Conservation (phyloP, 2,797 vertebrate genomes). For the Decapterus maruadsi region DNA sequence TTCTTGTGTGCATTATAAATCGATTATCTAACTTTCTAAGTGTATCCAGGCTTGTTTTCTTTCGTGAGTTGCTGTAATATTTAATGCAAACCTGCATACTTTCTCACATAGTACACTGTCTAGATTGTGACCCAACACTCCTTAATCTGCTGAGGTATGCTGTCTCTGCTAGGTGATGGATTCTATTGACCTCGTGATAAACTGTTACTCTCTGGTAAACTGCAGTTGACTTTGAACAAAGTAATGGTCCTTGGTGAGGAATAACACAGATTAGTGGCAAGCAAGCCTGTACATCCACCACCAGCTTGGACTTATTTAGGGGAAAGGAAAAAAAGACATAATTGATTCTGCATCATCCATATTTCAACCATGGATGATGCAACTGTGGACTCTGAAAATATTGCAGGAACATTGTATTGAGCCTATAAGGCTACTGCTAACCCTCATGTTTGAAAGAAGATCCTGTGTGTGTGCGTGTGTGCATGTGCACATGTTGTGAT, state of each 20-base stretch:
- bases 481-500: not conserved
- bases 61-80: not conserved
- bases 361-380: not conserved
- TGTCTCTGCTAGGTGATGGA: not conserved
- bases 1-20: slow-evolving; percentile 7
- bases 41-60: not conserved
- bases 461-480: not conserved
- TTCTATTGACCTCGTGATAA: not conserved
- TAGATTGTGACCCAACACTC: not conserved
- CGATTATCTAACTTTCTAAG: slow-evolving; percentile 18
- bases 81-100: slow-evolving; percentile 2
- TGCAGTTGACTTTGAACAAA: not conserved
- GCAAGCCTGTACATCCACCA: not conserved
- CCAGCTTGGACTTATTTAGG: not conserved
- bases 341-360: slow-evolving; percentile 16
- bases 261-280: not conserved
- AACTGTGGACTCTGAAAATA: not conserved
- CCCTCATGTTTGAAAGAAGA: too few species aligned
- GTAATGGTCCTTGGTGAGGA: not conserved
- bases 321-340: not conserved
- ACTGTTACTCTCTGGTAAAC: not conserved
- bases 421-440: not conserved
- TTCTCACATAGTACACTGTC: not conserved
- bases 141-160: not conserved
- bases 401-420: too few species aligned